Conservation (phyloP, 2,113 vertebrate genomes). For the Machaerirhynchus nigripectus region DNA sequence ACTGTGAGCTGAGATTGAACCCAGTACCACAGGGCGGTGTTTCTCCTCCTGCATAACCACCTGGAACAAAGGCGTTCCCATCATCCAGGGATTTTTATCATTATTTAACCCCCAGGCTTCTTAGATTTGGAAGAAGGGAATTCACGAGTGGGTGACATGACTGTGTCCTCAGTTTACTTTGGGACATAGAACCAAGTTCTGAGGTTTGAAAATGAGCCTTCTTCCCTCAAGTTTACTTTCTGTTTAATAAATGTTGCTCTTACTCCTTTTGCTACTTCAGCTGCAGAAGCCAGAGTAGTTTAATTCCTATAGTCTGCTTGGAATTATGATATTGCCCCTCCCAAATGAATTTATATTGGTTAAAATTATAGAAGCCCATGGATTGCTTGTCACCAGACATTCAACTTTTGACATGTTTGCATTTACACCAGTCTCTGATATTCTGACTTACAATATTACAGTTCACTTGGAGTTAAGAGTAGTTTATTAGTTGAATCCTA, state of each 20-base stretch:
- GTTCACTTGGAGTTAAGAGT: background rate
- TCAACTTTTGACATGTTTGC: background rate
- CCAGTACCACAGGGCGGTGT: background rate
- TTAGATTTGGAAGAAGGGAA: background rate
- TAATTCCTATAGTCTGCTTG: background rate
- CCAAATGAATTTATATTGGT: background rate
- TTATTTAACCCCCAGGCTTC: background rate
- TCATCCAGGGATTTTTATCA: background rate
- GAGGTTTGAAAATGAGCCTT: background rate
- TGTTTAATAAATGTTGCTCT: background rate
- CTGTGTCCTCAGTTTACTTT: background rate
- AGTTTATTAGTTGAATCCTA: background rate
- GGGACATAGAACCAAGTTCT: background rate
- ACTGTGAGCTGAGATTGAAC: background rate
- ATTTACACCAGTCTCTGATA: background rate
- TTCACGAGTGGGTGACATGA: rapidly evolving
- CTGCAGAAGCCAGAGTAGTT: background rate
- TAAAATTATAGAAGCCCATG: background rate
- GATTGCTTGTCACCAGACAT: background rate
- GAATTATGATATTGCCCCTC: background rate
- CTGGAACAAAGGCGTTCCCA: background rate
- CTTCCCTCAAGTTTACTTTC: background rate
- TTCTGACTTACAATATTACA: background rate
- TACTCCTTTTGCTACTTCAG: background rate
- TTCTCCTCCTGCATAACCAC: background rate